Base-by-base conservation (phyloP, 2,113 vertebrate genomes). In the Chinchilla lanigera region DNA sequence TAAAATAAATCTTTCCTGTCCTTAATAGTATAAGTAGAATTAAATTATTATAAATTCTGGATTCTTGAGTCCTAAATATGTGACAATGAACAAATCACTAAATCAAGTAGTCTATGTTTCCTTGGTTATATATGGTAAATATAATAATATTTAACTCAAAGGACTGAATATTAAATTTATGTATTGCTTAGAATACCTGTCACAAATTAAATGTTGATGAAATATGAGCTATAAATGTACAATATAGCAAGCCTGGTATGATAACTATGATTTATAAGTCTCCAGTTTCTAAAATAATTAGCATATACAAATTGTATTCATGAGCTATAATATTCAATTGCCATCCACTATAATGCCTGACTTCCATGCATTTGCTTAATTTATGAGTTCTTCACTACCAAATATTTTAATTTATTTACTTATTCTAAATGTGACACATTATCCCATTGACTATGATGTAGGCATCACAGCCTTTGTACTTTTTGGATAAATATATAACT, bases 181-280 rank as follows among this genome's bases (percentile, higher is more conserved):
- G 65, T 50, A 26, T 50, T 77, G 24, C 52, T 60, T 96, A 38
- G 2, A 88, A 77, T 93, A 60, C 30, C 3, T 73, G 3, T 54
- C 67, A 65, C 41, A 96, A 75, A 82, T 86, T 82, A 89, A 91
- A 80, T 96, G 65, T 89, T 95, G 54, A 47, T 28, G 54, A 82
- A 78, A 65, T 77, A 44, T 69, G n/a, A 96, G 1, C 14, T 87
- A 24, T 52, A 92, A 60, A 84, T 83, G 63, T 22, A 93, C 86
- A 85, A 81, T 56, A 88, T 81, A 85, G 47, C 12, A 78, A 87
- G 16, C 1, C 3, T 78, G 13, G 14, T 17, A 38, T 16, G 35
- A 80, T 87, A 63, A 60, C 22, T 56, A 26, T 75, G n/a, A 95
- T 88, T 71, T 77, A n/a, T 47, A 86, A 12, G 12, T 73, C 17